Conservation (phyloP, 1,140 invertebrate genomes). For the Maconellicoccus hirsutus region DNA sequence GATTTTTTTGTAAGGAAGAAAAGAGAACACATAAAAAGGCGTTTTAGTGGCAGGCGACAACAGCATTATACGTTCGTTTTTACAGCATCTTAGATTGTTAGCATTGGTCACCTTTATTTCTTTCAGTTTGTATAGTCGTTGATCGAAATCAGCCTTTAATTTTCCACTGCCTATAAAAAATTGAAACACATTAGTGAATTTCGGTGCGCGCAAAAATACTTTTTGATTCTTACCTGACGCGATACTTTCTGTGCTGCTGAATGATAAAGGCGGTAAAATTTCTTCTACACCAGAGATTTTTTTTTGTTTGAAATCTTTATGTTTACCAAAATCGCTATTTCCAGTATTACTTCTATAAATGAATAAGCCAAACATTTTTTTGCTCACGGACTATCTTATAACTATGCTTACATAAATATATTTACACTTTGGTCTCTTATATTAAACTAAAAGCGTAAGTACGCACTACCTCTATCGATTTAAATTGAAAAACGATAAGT, state of each 20-base stretch:
- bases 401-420: too few relatives aligned
- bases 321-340: background rate
- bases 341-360: slow-evolving; percentile 10
- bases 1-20: slow-evolving; percentile 31
- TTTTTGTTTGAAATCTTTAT: background rate
- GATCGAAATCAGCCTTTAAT: background rate
- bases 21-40: slow-evolving; percentile 23
- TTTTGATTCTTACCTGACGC: background rate
- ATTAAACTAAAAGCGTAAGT: background rate
- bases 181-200: background rate
- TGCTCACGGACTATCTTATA: background rate
- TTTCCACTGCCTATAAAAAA: slow-evolving; percentile 8
- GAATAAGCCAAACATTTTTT: background rate
- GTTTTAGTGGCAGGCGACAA: background rate
- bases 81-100: background rate
- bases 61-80: slow-evolving; percentile 9
- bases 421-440: too few relatives aligned
- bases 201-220: background rate
- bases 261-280: background rate
- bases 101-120: background rate
- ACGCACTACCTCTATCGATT: background rate
- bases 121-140: background rate
- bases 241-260: slow-evolving; percentile 14
- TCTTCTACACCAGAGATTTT: background rate
- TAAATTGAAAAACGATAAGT: background rate